Evolutionary conservation across 1,140 invertebrate genomes (phyloP).

Genomic region (Neuroterus valhalla): DNA sequence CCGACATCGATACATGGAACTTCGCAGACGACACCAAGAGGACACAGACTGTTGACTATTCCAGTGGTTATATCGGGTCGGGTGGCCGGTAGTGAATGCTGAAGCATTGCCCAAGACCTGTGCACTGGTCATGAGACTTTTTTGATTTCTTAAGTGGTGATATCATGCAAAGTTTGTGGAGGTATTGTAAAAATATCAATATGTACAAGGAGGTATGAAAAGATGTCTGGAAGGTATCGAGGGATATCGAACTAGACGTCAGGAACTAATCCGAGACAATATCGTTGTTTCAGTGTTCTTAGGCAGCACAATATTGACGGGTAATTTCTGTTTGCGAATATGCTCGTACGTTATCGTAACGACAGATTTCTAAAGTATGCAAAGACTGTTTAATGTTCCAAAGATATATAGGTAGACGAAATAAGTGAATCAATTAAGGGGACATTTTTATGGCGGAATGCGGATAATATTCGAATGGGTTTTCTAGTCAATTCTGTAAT

Average conservation of each 20-base stretch:
- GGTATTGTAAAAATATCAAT: neutral
- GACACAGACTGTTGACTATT: conserved; percentile 55
- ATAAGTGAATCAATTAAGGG: conserved; percentile 54
- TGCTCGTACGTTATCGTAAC: conserved; percentile 31
- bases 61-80: conserved; percentile 50
- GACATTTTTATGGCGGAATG: conserved; percentile 39
- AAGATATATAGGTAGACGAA: conserved; percentile 58
- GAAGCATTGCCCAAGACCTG: conserved; percentile 9
- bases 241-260: neutral
- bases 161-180: conserved; percentile 14
- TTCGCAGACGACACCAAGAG: conserved; percentile 65
- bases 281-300: conserved; percentile 55
- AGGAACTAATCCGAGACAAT: conserved; percentile 25
- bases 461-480: conserved; percentile 37
- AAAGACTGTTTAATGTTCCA: conserved; percentile 65
- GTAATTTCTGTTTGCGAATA: conserved; percentile 48
- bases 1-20: conserved; percentile 64
- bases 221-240: neutral
- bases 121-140: conserved; percentile 22
- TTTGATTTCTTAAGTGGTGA: conserved; percentile 43
- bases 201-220: neutral
- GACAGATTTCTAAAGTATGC: conserved; percentile 50
- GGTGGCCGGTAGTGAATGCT: conserved; percentile 61
- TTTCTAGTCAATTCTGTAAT: conserved; percentile 58
- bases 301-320: conserved; percentile 60